Evolutionary conservation across 2,888 invertebrate species (phyloP).

Genomic region (Anthrax anthrax): DNA sequence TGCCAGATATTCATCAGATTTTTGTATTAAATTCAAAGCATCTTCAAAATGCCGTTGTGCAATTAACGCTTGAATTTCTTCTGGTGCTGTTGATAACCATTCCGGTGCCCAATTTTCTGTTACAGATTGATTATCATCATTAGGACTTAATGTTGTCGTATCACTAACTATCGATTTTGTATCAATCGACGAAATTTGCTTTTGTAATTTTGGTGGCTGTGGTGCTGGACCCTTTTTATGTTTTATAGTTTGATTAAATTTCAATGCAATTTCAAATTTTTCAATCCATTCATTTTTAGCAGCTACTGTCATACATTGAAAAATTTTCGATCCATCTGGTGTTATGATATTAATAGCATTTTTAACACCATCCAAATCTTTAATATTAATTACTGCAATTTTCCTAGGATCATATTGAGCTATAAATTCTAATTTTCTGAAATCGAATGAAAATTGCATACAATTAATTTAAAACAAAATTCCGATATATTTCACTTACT

Average conservation of each 20-base stretch:
- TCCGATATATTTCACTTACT: too few relatives aligned
- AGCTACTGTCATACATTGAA: constrained; percentile 69
- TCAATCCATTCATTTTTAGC: constrained; percentile 84
- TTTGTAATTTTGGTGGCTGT: constrained; percentile 23
- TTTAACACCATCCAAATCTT: constrained; percentile 77
- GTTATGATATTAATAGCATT: constrained; percentile 89
- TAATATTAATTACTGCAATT: constrained; percentile 85
- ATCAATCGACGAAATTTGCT: constrained; percentile 16
- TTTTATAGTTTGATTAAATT: constrained; percentile 54
- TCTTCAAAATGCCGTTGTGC: constrained; percentile 93
- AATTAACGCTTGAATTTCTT: constrained; percentile 87
- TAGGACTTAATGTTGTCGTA: constrained; percentile 19
- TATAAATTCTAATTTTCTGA: constrained; percentile 30
- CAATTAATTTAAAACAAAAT: too few relatives aligned
- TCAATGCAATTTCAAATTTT: constrained; percentile 81
- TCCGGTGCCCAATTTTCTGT: constrained; percentile 44
- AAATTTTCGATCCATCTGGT: constrained; percentile 84
- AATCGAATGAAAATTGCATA: not conserved
- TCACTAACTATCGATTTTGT: constrained; percentile 18
- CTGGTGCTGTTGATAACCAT: constrained; percentile 82
- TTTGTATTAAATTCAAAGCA: constrained; percentile 68
- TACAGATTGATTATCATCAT: constrained; percentile 17
- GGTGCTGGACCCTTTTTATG: constrained; percentile 40
- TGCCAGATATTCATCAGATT: constrained; percentile 42
- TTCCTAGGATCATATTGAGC: constrained; percentile 45